phyloP scores from a whole-genome alignment of 2,797 vertebrate species.

The Meda fulgida region DNA sequence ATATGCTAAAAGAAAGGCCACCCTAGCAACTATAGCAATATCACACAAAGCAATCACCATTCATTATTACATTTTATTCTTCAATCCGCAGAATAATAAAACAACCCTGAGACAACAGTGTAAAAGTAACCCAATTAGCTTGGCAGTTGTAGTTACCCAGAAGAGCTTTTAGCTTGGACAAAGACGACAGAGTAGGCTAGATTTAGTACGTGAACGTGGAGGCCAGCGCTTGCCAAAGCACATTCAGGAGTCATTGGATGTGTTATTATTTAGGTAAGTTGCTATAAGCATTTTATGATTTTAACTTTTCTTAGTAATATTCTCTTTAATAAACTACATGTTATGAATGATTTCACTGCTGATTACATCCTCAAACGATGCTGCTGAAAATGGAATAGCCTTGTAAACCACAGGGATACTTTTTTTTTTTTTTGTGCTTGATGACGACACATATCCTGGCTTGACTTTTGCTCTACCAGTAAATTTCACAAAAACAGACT shows the following conservation, averaged over 20 bases:
- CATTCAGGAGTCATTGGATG: neutral
- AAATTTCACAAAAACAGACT: neutral
- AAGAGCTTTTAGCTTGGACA: neutral
- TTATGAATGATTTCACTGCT: conserved; percentile 3
- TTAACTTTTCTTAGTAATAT: neutral
- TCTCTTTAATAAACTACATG: neutral
- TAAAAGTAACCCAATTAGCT: no score
- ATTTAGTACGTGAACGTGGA: neutral
- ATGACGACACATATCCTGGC: neutral
- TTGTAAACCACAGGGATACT: neutral
- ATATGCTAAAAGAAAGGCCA: no score
- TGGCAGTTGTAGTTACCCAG: no score
- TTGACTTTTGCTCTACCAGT: neutral
- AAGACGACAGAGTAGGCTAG: no score
- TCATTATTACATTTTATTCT: no score
- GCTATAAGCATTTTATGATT: no score
- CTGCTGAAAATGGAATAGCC: neutral
- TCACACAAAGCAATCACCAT: no score
- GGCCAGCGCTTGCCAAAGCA: no score
- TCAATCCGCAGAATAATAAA: no score
- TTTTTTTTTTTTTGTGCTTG: neutral
- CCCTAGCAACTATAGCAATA: neutral
- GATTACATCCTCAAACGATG: conserved; percentile 19
- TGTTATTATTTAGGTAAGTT: neutral
- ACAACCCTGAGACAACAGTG: no score